Conservation (phyloP, 2,113 vertebrate genomes). For the Monopterus albus region DNA sequence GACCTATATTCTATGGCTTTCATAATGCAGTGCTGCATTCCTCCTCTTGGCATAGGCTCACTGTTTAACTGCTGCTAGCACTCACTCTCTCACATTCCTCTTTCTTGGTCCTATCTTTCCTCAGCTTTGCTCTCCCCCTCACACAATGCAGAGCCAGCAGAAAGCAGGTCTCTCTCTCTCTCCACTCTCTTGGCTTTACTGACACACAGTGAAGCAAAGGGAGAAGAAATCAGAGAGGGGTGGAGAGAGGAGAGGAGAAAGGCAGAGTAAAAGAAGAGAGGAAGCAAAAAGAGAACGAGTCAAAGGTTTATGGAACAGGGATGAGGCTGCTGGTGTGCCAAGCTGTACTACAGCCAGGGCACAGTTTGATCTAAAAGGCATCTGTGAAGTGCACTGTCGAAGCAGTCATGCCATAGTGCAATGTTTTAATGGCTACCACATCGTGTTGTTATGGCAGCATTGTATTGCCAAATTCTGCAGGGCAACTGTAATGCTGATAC, state of each 20-base stretch:
- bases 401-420: conserved; percentile 21
- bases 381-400: conserved; percentile 37
- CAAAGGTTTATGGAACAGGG: conserved; percentile 65
- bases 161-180: conserved; percentile 71
- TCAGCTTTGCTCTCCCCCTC: conserved; percentile 71
- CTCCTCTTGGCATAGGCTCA: conserved; percentile 81
- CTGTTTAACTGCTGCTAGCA: conserved; percentile 80
- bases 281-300: conserved; percentile 51
- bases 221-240: conserved; percentile 73
- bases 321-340: conserved; percentile 41
- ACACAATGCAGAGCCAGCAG: conserved; percentile 84
- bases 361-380: conserved; percentile 49
- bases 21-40: conserved; percentile 84
- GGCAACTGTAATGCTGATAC: conserved; percentile 61
- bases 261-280: conserved; percentile 50
- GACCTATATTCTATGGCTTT: conserved; percentile 73
- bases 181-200: conserved; percentile 68
- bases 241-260: conserved; percentile 59
- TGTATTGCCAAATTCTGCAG: conserved; percentile 65
- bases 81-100: conserved; percentile 72
- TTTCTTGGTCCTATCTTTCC: conserved; percentile 49
- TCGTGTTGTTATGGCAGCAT: conserved; percentile 41
- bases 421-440: conserved; percentile 48
- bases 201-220: conserved; percentile 67
- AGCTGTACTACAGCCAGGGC: conserved; percentile 34